A percentile compares a stretch with the other conserved stretches of the same genome.
Evolutionary conservation across 2,113 vertebrate genomes (phyloP).

Genomic region (Platycercus adscitus): DNA sequence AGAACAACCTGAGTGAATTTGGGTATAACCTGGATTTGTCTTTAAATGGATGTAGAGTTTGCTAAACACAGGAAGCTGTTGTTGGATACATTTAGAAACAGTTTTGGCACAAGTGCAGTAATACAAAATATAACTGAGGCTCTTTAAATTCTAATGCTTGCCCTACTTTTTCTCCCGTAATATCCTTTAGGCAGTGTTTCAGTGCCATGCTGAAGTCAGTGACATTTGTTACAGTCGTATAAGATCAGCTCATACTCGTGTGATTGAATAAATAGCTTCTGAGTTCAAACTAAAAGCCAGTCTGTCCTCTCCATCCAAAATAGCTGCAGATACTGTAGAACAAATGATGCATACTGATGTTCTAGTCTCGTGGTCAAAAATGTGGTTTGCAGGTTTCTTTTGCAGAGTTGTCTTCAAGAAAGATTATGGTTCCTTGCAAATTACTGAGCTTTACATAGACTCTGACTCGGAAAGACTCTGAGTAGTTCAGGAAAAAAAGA

Average conservation of each 20-base stretch:
- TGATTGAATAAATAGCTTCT: constrained; percentile 37
- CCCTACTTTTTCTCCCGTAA: constrained; percentile 26
- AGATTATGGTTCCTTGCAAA: neutral
- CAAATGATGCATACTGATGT: neutral
- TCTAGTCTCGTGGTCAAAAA: neutral
- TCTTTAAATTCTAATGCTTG: neutral
- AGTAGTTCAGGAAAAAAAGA: neutral
- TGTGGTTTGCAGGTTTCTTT: neutral
- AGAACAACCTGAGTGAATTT: neutral
- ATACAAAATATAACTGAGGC: neutral
- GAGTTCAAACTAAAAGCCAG: neutral
- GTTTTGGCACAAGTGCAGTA: neutral
- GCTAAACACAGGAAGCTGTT: neutral
- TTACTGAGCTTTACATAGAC: neutral
- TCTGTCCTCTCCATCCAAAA: neutral
- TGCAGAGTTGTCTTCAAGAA: neutral
- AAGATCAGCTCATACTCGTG: constrained; percentile 1
- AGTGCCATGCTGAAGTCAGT: neutral
- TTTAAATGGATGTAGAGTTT: neutral
- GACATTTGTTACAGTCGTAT: constrained; percentile 44
- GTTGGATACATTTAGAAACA: neutral
- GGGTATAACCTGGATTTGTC: neutral
- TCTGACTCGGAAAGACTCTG: neutral
- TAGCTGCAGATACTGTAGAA: neutral
- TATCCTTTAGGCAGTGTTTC: constrained; percentile 44